A percentile compares a stretch with the other conserved stretches of the same genome.
Evolutionary conservation across 1,140 invertebrate species (phyloP).

Genomic region (Melitaea cinxia): DNA sequence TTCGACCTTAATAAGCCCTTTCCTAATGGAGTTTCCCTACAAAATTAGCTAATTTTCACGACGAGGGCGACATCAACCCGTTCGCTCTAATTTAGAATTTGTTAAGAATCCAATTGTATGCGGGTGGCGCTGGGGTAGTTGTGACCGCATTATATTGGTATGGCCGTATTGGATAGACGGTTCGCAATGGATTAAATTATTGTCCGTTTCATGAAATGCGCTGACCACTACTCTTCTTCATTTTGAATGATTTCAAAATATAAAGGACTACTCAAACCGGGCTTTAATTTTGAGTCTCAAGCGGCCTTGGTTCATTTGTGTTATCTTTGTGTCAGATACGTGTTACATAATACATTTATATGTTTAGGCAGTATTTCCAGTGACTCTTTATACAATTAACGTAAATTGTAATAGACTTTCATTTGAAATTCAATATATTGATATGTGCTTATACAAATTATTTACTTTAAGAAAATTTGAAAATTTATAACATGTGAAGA

Average conservation of each 20-base stretch:
- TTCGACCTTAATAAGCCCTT: conserved; percentile 2
- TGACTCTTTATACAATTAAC: background rate
- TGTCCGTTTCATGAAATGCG: conserved; percentile 26
- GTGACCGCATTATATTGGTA: conserved; percentile 25
- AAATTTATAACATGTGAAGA: no score
- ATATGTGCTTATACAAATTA: background rate
- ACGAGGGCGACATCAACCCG: conserved; percentile 5
- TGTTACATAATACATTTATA: conserved; percentile 1
- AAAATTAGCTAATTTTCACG: conserved; percentile 3
- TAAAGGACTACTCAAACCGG: conserved; percentile 9
- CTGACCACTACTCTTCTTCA: conserved; percentile 21
- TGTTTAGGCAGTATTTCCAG: background rate
- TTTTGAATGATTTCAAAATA: conserved; percentile 27
- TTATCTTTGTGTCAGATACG: conserved; percentile 12
- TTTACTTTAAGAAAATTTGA: background rate
- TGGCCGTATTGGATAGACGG: conserved; percentile 19
- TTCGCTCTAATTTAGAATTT: conserved; percentile 21
- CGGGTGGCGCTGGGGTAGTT: conserved; percentile 18
- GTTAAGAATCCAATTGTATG: conserved; percentile 25
- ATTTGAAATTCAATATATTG: background rate
- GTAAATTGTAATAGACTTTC: background rate
- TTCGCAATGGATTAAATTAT: conserved; percentile 22
- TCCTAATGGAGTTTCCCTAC: conserved; percentile 4
- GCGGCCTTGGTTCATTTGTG: conserved; percentile 5
- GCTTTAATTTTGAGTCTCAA: conserved; percentile 16